phyloP scores from a whole-genome alignment of 2,113 vertebrate genomes.

The Spheniscus mendiculus region DNA sequence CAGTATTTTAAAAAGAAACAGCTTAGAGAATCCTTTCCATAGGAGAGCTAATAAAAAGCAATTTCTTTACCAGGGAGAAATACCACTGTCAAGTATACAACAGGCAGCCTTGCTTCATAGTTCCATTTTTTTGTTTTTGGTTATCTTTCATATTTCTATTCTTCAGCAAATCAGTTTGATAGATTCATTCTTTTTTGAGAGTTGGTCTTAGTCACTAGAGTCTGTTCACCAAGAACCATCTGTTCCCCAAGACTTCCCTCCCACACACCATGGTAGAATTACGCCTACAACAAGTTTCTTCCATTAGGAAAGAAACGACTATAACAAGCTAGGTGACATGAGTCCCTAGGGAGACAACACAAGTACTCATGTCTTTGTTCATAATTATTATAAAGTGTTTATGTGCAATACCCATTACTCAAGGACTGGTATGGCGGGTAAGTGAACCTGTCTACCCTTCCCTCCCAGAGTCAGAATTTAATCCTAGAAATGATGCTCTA shows the following conservation, averaged over 20 bases:
- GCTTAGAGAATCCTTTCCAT: not conserved
- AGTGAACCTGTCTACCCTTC: not conserved
- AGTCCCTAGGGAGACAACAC: not conserved
- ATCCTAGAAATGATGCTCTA: not conserved
- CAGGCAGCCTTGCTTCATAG: not conserved
- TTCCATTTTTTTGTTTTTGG: not conserved
- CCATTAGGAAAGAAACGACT: not conserved
- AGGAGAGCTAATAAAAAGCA: slow-evolving; percentile 1
- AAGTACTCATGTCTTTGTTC: not conserved
- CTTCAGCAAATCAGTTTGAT: slow-evolving; percentile 26
- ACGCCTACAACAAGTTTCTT: slow-evolving; percentile 10
- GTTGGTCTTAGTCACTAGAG: slow-evolving; percentile 23
- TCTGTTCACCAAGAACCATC: slow-evolving; percentile 54
- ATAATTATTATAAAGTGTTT: not conserved
- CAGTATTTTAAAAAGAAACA: not conserved
- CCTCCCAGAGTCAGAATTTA: not conserved
- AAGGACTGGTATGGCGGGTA: not conserved
- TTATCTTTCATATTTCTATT: slow-evolving; percentile 21
- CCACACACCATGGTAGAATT: slow-evolving; percentile 25
- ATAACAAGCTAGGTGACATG: not conserved
- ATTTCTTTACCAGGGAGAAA: slow-evolving; percentile 14
- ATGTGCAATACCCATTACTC: not conserved
- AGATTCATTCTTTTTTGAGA: slow-evolving; percentile 29
- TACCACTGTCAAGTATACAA: not conserved
- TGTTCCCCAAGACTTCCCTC: slow-evolving; percentile 51